Evolutionary conservation across 2,797 vertebrate genomes (phyloP).

Genomic region (Neostethus bicornis): DNA sequence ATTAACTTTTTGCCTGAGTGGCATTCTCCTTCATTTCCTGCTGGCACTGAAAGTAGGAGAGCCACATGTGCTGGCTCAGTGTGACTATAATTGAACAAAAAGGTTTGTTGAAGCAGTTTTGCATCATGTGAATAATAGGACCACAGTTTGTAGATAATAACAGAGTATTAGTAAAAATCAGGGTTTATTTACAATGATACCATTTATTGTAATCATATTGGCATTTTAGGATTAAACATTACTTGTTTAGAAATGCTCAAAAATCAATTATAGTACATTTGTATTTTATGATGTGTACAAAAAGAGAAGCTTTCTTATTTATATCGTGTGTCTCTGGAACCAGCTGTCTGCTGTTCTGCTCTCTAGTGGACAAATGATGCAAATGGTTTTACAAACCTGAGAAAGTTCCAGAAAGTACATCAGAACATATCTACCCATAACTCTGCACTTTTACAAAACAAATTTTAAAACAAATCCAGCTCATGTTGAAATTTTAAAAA

Average conservation of each 20-base stretch:
- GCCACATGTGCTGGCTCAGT: conserved; percentile 42
- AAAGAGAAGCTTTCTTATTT: conserved; percentile 7
- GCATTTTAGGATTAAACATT: background rate
- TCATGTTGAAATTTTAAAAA: conserved; percentile 27
- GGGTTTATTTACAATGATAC: background rate
- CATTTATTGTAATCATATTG: background rate
- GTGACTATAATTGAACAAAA: conserved; percentile 4
- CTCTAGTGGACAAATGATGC: conserved; percentile 65
- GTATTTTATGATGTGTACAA: conserved; percentile 1
- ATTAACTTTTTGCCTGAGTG: conserved; percentile 75
- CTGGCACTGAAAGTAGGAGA: conserved; percentile 41
- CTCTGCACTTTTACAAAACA: too few species aligned
- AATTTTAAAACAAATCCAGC: background rate
- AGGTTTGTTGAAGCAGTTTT: conserved; percentile 5
- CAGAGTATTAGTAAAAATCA: conserved; percentile 2
- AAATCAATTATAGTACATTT: background rate
- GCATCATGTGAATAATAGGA: background rate
- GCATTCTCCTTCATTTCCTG: conserved; percentile 84
- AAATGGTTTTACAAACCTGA: conserved; percentile 6
- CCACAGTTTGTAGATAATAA: background rate
- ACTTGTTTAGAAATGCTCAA: background rate
- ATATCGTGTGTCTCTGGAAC: conserved; percentile 13
- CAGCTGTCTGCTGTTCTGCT: conserved; percentile 53
- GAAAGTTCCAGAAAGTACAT: conserved; percentile 1
- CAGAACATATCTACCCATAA: too few species aligned